Conservation (phyloP, 1,140 invertebrate genomes). For the Drusus annulatus region DNA sequence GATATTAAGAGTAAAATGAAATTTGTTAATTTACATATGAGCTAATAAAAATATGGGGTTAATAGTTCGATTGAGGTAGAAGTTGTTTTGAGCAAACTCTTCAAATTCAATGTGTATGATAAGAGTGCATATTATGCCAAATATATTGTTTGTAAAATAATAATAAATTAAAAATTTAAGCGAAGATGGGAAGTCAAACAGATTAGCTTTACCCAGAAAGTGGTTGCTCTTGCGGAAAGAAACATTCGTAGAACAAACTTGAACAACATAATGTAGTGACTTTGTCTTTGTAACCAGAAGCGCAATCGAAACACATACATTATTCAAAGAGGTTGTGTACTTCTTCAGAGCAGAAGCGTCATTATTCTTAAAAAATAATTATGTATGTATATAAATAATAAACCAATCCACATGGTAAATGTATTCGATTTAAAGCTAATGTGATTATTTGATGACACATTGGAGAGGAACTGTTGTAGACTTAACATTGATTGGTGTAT, state of each 20-base stretch:
- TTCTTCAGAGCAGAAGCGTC: neutral
- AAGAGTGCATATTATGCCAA: neutral
- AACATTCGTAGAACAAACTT: no score
- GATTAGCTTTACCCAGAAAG: no score
- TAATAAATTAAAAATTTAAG: neutral
- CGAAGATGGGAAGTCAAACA: no score
- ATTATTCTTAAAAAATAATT: constrained; percentile 8
- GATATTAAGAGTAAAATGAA: no score
- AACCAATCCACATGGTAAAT: constrained; percentile 3
- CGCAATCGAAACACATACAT: no score
- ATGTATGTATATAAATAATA: neutral
- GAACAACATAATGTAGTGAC: no score
- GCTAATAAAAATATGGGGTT: constrained; percentile 14
- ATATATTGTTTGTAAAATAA: neutral
- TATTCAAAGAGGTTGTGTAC: neutral
- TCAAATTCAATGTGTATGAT: constrained; percentile 17
- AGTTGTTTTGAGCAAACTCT: constrained; percentile 49
- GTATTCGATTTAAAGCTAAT: constrained; percentile 34
- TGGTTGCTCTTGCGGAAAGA: no score
- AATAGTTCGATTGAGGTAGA: constrained; percentile 41
- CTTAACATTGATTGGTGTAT: constrained; percentile 5
- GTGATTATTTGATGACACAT: constrained; percentile 48
- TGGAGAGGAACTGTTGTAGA: constrained; percentile 47
- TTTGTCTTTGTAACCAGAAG: no score
- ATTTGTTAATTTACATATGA: neutral